A percentile compares a stretch with the other conserved stretches of the same genome.
These are phyloP conservation scores for Gisinianus flammeolus DNA, from an alignment of 2,888 invertebrate genomes.

Conservation along the genomic window DNA sequence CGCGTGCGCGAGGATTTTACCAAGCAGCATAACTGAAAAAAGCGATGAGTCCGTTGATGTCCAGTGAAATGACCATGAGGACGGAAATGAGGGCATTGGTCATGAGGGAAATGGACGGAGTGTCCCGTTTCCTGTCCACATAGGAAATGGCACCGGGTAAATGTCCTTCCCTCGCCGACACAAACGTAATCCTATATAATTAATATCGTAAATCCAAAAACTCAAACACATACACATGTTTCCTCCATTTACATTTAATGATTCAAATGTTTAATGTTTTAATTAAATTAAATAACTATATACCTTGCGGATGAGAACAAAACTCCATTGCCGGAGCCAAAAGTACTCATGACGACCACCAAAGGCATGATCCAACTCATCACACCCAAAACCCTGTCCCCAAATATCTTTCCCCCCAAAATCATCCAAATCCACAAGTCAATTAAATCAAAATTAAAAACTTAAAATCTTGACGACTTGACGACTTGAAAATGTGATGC, in stretches of 20 bases:
- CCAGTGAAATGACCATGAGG: conserved; percentile 90
- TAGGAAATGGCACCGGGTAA: conserved; percentile 87
- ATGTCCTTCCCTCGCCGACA: conserved; percentile 91
- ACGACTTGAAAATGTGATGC: too few species aligned
- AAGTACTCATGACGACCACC: conserved; percentile 77
- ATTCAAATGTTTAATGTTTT: conserved; percentile 26
- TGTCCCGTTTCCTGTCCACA: conserved; percentile 86
- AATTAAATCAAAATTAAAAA: too few species aligned
- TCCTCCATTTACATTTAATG: not conserved
- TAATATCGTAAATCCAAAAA: not conserved
- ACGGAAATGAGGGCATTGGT: conserved; percentile 88
- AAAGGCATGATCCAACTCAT: conserved; percentile 74
- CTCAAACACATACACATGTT: not conserved
- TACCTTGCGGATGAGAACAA: conserved; percentile 88
- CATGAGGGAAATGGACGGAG: conserved; percentile 90
- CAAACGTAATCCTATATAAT: conserved; percentile 77
- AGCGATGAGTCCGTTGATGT: conserved; percentile 91
- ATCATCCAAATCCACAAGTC: too few species aligned
- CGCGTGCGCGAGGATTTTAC: conserved; percentile 61
- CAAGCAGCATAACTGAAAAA: conserved; percentile 98
- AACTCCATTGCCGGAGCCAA: conserved; percentile 87
- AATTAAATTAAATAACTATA: too few species aligned
- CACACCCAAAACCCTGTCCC: conserved; percentile 69
- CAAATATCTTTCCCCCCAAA: too few species aligned
- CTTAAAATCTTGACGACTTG: too few species aligned